Conservation (phyloP, 2,797 vertebrate genomes). For the Sitta carolinensis region DNA sequence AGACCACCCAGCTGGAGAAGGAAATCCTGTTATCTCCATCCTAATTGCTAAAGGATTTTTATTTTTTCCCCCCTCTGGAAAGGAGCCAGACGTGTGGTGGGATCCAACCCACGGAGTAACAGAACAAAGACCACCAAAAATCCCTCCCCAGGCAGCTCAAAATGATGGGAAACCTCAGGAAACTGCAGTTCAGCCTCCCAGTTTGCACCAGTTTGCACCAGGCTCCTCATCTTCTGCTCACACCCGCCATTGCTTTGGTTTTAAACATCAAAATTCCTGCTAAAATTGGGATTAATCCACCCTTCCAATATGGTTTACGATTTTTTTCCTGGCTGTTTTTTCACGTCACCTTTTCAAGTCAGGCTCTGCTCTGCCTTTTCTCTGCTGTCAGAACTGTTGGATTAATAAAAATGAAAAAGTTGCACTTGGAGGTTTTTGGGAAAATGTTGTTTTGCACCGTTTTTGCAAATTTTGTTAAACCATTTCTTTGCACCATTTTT, state of each 20-base stretch:
- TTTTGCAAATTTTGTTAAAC: no score
- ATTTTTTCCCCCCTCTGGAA: background rate
- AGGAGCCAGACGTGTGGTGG: constrained; percentile 24
- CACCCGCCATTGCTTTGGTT: background rate
- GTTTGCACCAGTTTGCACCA: background rate
- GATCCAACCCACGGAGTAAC: background rate
- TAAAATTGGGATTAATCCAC: accelerated
- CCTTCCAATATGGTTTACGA: background rate
- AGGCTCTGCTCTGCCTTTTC: background rate
- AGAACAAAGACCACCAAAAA: background rate
- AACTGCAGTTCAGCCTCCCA: background rate
- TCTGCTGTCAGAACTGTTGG: accelerated
- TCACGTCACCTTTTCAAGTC: background rate
- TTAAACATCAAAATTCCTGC: background rate
- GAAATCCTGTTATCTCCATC: constrained; percentile 60
- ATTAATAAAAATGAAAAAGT: no score
- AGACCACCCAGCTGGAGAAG: constrained; percentile 52
- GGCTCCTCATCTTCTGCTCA: background rate
- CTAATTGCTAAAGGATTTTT: constrained; percentile 49
- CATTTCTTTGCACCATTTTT: no score
- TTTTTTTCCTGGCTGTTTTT: background rate
- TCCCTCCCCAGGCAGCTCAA: background rate
- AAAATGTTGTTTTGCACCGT: no score
- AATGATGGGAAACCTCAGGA: accelerated
- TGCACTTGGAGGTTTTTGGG: no score